Base-by-base conservation (phyloP, 1,140 invertebrate species). In the Sminthurides bifidus region DNA sequence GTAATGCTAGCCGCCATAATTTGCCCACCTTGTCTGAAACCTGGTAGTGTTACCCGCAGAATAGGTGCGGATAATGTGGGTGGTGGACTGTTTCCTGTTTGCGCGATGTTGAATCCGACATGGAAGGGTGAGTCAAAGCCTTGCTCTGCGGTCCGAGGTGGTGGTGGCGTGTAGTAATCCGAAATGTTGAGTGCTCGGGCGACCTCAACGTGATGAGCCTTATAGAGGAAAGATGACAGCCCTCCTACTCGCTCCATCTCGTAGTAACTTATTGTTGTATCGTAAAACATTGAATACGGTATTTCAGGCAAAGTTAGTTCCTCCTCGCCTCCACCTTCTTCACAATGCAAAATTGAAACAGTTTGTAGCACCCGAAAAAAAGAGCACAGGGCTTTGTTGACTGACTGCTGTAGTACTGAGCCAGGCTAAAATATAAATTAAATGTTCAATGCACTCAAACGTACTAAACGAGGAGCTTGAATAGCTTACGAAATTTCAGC, bases 191-290 rank as follows among this genome's bases (percentile, higher is more conserved):
- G 40, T 3, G 56, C 62, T 10, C 24, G n/a, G 0, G 58, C 58
- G 2, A 64, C 56, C 52, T 63, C 61, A 2, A 27, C n/a, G 30
- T 63, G 64, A 37, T 58, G 40, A 0, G 45, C 27, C 24, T 61
- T 60, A 46, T 63, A 65, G 2, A 65, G 30, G 27, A 52, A 58
- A 30, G 41, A 54, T 2, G 63, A 52, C 0, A 84, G 74, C 15
- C 83, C 83, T 38, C 83, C 83, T 31, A 85, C 73, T 56, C 83
- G 72, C 66, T 83, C 81, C 44, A 81, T 76, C 58, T 80, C 79
- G 60, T 74, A 74, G 65, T 81, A 83, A 66, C 78, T 76, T 27
- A 82, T 73, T 6, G 75, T 73, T 5, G 76, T 76, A 37, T 64
- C 59, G 31, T 56, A 64, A 31, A 64, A 64, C 23, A 59, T 52